Evolutionary conservation across 2,888 invertebrate species (phyloP), one percentile per base, ranked within the genome.

Genomic region (Ennomos quercinarius): DNA sequence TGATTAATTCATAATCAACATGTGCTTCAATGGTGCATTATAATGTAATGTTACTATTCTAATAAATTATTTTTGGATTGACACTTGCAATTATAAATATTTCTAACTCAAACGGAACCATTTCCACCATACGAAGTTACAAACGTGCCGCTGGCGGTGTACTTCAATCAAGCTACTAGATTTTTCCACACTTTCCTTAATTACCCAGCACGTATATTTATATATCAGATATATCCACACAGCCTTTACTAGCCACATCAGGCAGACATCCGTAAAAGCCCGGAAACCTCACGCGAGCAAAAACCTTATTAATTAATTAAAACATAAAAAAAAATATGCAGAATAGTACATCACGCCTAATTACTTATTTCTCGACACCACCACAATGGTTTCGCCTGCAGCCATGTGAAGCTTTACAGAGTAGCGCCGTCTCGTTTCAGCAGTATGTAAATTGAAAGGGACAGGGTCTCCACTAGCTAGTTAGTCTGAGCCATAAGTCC

Each of bases 361-460:
- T 90, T 90, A 90, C 89, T 90, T 88, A 90, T 86, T 80, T 74
- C 81, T 70, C 80, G 76, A 80, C 83, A 80, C 81, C 77, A 67
- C 64, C 34, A 86, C 84, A 90, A 89, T 80, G 67, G 63, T 65
- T 73, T 66, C 79, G 87, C 83, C 88, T 81, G 83, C 76, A 81
- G 80, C 76, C 78, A 84, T 80, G 74, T 81, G 78, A 77, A 40
- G 9, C 10, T 34, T 13, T 50, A 34, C 45, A 50, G 8, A 17
- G 42, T 57, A 57, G 61, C 53, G 56, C 63, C 68, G 46, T 68
- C 64, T 61, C 71, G 63, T 49, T 73, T 70, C 54, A 41, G 45
- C 57, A 40, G 52, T 61, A 61, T 67, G 43, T 27, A 65, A 52
- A 47, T 46, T 38, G 70, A 73, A 50, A 55, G 68, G 60, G 75